A percentile compares a stretch with the other conserved stretches of the same genome.
These are phyloP conservation scores for Tryphoninae sp. DNA, from an alignment of 2,888 invertebrate genomes.

Conservation along the genomic window DNA sequence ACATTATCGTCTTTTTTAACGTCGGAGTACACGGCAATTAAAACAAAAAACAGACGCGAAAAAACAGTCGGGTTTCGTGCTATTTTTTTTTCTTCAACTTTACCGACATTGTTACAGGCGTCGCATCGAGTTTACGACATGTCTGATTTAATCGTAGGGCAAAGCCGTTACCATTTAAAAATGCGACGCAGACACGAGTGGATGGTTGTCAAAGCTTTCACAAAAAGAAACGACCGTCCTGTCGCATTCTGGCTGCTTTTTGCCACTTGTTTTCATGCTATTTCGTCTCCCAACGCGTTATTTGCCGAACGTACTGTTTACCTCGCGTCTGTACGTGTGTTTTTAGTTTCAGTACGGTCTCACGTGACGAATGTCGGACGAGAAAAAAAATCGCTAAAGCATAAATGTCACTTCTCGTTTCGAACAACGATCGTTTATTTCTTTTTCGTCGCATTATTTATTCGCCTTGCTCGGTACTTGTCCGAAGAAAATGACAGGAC, in stretches of 20 bases:
- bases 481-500: too few relatives aligned
- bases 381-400: not conserved
- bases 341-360: not conserved
- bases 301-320: not conserved
- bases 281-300: not conserved
- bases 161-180: constrained; percentile 10
- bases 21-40: constrained; percentile 5
- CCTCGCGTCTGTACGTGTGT: not conserved
- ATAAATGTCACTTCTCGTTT: too few relatives aligned
- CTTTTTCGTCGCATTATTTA: too few relatives aligned
- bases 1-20: not conserved
- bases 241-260: constrained; percentile 3
- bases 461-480: too few relatives aligned
- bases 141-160: constrained; percentile 26
- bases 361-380: not conserved
- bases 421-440: too few relatives aligned
- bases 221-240: not conserved
- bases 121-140: constrained; percentile 24
- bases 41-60: constrained; percentile 19
- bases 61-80: not conserved
- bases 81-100: not conserved
- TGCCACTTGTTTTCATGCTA: not conserved
- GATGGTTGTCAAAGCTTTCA: not conserved
- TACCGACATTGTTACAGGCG: not conserved
- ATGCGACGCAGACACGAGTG: constrained; percentile 20